Evolutionary conservation across 1,140 invertebrate genomes (phyloP), one percentile per base, ranked within the genome.

Genomic region (Drosophila setifemur): DNA sequence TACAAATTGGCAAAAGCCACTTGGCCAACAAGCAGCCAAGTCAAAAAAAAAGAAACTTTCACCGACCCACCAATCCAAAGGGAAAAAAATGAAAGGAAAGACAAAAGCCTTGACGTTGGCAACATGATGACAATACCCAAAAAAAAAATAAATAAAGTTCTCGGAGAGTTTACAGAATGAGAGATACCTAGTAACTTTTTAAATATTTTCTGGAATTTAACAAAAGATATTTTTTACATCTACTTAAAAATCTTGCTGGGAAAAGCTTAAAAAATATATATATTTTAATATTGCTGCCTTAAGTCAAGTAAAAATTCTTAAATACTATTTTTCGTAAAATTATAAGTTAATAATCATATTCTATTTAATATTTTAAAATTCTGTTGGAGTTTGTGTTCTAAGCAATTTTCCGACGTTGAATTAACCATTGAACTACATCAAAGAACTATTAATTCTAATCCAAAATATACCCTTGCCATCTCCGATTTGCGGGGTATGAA

Each of bases 1-100:
- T 78, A 81, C 73, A 82, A 83, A 81, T 76, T 82, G 77, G 37
- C 67, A 76, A 64, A 64, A 50, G 68, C 47, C 66, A 68, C 64
- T 70, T 64, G 69, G 69, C 68, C 68, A 71, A 47, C 43, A 64
- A n/a, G 31, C 45, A 21, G 18, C 7, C 19, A 35, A 28, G 40
- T 16, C 37, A 25, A 11, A 40, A 8, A 40, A 8, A 14, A 18
- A 37, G 33, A 37, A 37, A 37, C 14, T 16, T 37, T 16, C 33
- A 7, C 33, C 33, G 48, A 23, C 29, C 14, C 12, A 61, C 40
- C 26, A 21, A 29, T 50, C 12, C n/a, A n/a, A n/a, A 54, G 19
- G 4, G 18, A 21, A 33, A 26, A 40, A 42, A 26, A 49, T 11
- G 14, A 12, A 50, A 28, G 42, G 26, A 35, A 50, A 73, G 69